Percentiles rank a stretch among this genome's conserved stretches.
Conservation (phyloP, 2,888 invertebrate species). For the Andrena flavipes region DNA sequence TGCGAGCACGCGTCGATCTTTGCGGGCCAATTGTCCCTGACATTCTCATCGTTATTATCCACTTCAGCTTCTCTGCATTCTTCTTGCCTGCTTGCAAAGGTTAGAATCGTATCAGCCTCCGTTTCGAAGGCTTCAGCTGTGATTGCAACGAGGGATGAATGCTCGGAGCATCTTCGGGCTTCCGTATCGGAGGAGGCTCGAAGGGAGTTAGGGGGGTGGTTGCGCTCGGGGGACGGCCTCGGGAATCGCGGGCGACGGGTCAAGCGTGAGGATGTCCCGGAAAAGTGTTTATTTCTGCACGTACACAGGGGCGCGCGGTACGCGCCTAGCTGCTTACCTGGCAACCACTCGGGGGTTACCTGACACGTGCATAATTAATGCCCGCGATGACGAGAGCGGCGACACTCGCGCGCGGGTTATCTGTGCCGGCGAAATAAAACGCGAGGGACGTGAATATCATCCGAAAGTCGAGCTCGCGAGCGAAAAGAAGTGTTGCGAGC, state of each 20-base stretch:
- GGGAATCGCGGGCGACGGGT: slow-evolving; percentile 58
- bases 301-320: slow-evolving; percentile 31
- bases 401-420: slow-evolving; percentile 52
- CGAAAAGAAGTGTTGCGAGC: not conserved
- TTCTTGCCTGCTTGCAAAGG: not conserved
- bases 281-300: slow-evolving; percentile 73
- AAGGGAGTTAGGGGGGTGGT: not conserved
- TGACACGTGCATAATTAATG: slow-evolving; percentile 82
- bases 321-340: slow-evolving; percentile 60
- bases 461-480: slow-evolving; percentile 12
- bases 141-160: not conserved
- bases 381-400: slow-evolving; percentile 55
- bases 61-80: not conserved
- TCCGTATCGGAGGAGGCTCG: not conserved
- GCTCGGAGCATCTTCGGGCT: too few relatives aligned
- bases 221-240: not conserved
- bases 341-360: slow-evolving; percentile 74
- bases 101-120: too few relatives aligned
- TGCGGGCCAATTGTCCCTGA: not conserved
- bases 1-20: not conserved
- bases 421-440: slow-evolving; percentile 71
- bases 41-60: not conserved
- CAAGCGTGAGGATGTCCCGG: slow-evolving; percentile 64
- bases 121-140: too few relatives aligned
- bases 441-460: slow-evolving; percentile 27